These are phyloP conservation scores for Zaprionus africanus DNA, from an alignment of 1,140 invertebrate genomes.

Conservation along the genomic window DNA sequence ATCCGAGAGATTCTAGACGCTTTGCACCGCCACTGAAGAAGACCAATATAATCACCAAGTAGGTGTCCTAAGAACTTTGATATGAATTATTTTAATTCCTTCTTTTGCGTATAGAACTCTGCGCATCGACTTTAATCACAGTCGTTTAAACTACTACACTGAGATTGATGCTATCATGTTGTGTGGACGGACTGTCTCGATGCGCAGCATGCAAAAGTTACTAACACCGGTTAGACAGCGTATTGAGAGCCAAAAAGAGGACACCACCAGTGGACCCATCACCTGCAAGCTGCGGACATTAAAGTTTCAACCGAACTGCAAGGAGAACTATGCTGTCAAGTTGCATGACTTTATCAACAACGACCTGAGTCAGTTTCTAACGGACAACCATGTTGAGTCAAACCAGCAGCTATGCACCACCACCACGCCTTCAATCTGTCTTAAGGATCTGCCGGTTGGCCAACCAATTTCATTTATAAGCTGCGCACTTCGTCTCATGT, in stretches of 20 bases:
- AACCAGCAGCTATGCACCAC: slow-evolving; percentile 4
- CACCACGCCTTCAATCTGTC: slow-evolving; percentile 25
- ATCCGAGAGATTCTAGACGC: slow-evolving; percentile 88
- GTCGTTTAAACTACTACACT: slow-evolving; percentile 92
- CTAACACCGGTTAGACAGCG: slow-evolving; percentile 24
- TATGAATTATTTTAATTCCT: not conserved
- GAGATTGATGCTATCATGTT: slow-evolving; percentile 93
- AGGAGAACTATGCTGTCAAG: slow-evolving; percentile 54
- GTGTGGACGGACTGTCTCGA: slow-evolving; percentile 85
- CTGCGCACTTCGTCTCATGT: slow-evolving; percentile 15
- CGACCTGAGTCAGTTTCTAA: slow-evolving; percentile 83
- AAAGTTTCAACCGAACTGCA: slow-evolving; percentile 70
- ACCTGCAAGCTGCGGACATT: slow-evolving; percentile 71
- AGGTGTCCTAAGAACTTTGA: not conserved
- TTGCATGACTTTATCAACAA: slow-evolving; percentile 79
- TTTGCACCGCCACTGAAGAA: slow-evolving; percentile 90
- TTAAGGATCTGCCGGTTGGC: slow-evolving; percentile 68
- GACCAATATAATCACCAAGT: slow-evolving; percentile 82
- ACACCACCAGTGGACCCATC: slow-evolving; percentile 61
- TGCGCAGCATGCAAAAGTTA: slow-evolving; percentile 44
- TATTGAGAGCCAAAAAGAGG: not conserved
- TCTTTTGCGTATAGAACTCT: slow-evolving; percentile 86
- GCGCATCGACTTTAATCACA: slow-evolving; percentile 94
- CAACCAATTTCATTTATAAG: slow-evolving; percentile 16
- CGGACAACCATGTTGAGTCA: slow-evolving; percentile 34